A percentile compares a stretch with the other conserved stretches of the same genome.
Evolutionary conservation across 23 tunicate species (phyloP).

Genomic region (Clavelina lepadiformis): DNA sequence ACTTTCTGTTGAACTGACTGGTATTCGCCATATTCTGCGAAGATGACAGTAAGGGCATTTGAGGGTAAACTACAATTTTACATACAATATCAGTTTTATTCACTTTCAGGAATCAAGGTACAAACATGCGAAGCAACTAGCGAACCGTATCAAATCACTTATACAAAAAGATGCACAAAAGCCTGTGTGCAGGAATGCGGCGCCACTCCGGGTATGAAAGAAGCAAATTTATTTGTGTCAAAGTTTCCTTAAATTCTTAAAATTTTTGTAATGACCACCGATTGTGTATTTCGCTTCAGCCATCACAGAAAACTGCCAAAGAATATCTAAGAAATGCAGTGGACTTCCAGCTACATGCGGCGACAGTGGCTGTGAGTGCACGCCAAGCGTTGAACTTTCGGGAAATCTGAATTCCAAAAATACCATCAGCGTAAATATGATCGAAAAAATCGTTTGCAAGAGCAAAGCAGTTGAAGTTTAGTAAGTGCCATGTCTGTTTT

Average conservation of each 20-base stretch:
- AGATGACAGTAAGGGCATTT: too few relatives aligned
- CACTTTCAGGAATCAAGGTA: constrained; percentile 11
- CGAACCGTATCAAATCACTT: constrained; percentile 34
- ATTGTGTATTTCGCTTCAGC: neutral
- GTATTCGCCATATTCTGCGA: too few relatives aligned
- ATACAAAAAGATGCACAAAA: constrained; percentile 6
- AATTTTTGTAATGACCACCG: too few relatives aligned
- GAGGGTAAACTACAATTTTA: too few relatives aligned
- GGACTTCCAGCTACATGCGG: constrained; percentile 24
- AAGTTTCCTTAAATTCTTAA: neutral
- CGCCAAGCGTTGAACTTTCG: constrained; percentile 7
- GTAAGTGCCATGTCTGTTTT: neutral
- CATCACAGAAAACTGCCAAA: constrained; percentile 5
- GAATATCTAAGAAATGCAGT: constrained; percentile 11
- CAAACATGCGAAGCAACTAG: constrained; percentile 23
- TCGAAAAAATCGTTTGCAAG: constrained; percentile 8
- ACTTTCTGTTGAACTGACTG: too few relatives aligned
- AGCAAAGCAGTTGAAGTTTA: neutral
- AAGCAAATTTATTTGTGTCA: neutral
- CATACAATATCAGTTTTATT: too few relatives aligned
- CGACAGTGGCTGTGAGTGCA: constrained; percentile 27
- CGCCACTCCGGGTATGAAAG: constrained; percentile 10
- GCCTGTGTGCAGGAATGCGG: constrained; percentile 24
- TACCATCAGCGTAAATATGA: constrained; percentile 1
- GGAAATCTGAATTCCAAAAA: constrained; percentile 26